Percentiles rank a stretch among this genome's conserved stretches.
These are phyloP conservation scores for Protonibea diacanthus DNA, from an alignment of 2,797 vertebrate genomes.

Conservation along the genomic window DNA sequence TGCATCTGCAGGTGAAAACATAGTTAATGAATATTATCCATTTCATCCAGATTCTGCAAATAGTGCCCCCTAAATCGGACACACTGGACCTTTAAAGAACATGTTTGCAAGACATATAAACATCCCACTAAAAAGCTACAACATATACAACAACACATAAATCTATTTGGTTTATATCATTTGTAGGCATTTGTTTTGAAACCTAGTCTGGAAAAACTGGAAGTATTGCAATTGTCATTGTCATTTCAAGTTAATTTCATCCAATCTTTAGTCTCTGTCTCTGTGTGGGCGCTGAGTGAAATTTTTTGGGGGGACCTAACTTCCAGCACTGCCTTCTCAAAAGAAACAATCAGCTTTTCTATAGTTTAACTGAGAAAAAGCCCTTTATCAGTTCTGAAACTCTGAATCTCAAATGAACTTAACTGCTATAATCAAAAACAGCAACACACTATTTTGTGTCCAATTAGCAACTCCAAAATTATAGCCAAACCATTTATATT, in stretches of 20 bases:
- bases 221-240: neutral
- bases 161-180: neutral
- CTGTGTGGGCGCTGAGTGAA: neutral
- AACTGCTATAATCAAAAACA: slow-evolving; percentile 4
- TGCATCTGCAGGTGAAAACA: too few species aligned
- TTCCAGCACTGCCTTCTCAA: neutral
- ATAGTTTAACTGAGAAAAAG: neutral
- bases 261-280: neutral
- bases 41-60: too few species aligned
- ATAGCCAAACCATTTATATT: neutral
- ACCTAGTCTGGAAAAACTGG: neutral
- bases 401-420: neutral
- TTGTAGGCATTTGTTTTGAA: too few species aligned
- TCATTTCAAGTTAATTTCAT: neutral
- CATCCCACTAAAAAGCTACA: neutral
- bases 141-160: neutral
- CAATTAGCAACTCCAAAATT: neutral
- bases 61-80: too few species aligned
- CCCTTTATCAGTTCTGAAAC: neutral
- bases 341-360: neutral
- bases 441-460: neutral
- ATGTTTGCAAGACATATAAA: neutral
- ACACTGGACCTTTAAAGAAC: neutral
- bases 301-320: too few species aligned
- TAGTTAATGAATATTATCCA: too few species aligned